A percentile compares a stretch with the other conserved stretches of the same genome.
These are phyloP conservation scores for Halcyon senegalensis DNA, from an alignment of 2,113 vertebrate genomes.

Conservation along the genomic window DNA sequence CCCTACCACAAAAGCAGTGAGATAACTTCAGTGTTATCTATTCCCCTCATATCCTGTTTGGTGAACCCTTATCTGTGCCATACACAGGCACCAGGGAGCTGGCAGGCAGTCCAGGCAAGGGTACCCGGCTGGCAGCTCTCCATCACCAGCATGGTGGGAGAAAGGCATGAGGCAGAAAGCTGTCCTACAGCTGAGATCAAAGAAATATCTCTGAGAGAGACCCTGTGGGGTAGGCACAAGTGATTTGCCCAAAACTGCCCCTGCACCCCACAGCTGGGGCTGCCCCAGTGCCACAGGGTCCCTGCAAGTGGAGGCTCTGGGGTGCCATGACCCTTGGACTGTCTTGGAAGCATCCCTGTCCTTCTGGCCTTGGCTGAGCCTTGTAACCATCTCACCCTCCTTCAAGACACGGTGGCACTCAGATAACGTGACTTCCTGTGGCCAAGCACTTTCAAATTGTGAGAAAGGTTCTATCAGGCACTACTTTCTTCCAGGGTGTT, in stretches of 20 bases:
- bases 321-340: background rate
- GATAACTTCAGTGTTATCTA: background rate
- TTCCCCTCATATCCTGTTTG: constrained; percentile 30
- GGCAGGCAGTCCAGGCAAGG: rapidly evolving
- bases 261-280: rapidly evolving
- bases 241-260: background rate
- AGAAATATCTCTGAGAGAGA: background rate
- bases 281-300: background rate
- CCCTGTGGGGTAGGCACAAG: background rate
- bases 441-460: background rate
- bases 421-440: rapidly evolving
- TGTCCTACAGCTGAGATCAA: background rate
- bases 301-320: rapidly evolving
- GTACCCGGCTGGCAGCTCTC: background rate
- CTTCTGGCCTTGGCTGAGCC: background rate
- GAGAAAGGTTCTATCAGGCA: background rate
- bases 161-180: background rate
- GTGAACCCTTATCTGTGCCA: background rate
- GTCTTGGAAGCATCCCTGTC: background rate
- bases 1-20: background rate
- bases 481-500: background rate
- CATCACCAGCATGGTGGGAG: background rate
- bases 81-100: background rate
- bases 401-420: background rate
- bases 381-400: background rate